Evolutionary conservation across 2,113 vertebrate species (phyloP).

Genomic region (Strix uralensis): DNA sequence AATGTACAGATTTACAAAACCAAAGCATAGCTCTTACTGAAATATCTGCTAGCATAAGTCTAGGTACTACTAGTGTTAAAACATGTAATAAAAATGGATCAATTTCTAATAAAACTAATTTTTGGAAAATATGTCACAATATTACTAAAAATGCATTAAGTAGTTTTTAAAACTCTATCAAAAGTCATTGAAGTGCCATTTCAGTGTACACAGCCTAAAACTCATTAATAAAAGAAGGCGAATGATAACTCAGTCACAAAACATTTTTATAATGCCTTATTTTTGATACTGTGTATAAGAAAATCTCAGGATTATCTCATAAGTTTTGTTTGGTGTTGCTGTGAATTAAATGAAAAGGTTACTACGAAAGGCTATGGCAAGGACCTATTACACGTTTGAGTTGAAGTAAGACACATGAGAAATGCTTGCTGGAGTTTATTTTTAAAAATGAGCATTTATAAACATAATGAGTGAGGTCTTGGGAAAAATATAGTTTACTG

Average conservation of each 20-base stretch:
- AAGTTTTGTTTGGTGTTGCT: background rate
- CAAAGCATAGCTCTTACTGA: background rate
- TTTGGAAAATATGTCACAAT: background rate
- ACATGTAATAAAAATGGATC: rapidly evolving
- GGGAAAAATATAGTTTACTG: background rate
- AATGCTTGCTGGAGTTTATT: background rate
- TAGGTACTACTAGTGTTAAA: background rate
- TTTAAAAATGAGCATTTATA: background rate
- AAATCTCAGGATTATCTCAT: background rate
- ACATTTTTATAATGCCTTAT: background rate
- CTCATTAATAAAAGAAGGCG: background rate
- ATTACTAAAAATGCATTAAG: background rate
- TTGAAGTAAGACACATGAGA: background rate
- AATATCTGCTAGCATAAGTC: background rate
- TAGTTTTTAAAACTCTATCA: background rate
- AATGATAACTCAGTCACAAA: background rate
- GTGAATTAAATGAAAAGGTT: background rate
- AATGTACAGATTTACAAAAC: background rate
- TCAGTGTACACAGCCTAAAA: background rate
- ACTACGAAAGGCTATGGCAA: background rate
- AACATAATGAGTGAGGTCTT: background rate
- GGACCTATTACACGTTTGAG: background rate
- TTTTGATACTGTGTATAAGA: background rate
- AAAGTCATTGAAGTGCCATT: background rate
- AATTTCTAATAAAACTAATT: background rate